Base-by-base conservation (phyloP, 2,113 vertebrate species). In the Lycocorax pyrrhopterus region DNA sequence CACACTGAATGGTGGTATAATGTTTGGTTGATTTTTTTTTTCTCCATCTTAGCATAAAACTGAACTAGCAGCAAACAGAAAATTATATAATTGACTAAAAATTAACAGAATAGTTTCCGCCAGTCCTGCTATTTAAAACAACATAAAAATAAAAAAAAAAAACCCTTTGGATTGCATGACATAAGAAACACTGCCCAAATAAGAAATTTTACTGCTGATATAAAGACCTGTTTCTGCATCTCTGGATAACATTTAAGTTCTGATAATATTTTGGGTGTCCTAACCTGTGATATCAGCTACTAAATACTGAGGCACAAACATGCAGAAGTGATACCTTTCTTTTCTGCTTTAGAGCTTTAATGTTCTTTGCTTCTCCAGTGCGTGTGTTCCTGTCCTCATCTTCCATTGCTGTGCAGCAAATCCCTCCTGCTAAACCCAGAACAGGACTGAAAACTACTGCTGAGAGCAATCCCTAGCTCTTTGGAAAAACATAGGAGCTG, bases 21-120 rank as follows among this genome's bases (percentile, higher is more conserved):
- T 52, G 23, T 93, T 84, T 49, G 3, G 23, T 37, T 86, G 39
- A 20, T 35, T 71, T 49, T 66, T 87, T 78, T 93, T 71, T 72
- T 14, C 37, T 30, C 26, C 11, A 47, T 81, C 60, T 92, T 84
- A 85, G 35, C 29, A 93, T 56, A 86, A 88, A 66, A n/a, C 14
- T 46, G 66, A 89, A 81, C 17, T 75, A 82, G 7, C 13, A 79
- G 56, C 60, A 80, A 90, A 84, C 18, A 86, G 55, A 91, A 92
- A 95, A 94, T 80, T 69, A 86, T 85, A 66, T 84, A 76, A 84
- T 69, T 84, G 21, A 41, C 23, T 59, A 73, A 96, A 89, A 91
- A 87, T 52, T 93, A 91, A 52, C 3, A 8, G 53, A 56, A 92
- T 62, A 21, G 74, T 82, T 93, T 90, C 5, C n/a, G 6, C 56